Conservation (phyloP, 1,140 invertebrate genomes). For the Geopemphigus sp. region DNA sequence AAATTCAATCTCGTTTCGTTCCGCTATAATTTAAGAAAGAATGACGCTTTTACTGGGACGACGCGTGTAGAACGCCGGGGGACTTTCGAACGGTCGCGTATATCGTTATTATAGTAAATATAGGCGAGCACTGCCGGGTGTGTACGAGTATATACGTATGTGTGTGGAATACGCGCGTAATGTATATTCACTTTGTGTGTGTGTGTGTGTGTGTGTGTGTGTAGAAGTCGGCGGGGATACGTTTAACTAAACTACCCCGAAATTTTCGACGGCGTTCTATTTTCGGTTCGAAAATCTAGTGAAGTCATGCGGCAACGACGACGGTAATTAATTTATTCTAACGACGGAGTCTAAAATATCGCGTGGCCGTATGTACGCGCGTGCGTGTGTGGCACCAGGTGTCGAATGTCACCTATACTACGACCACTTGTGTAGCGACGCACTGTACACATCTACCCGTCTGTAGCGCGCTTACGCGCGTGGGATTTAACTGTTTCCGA, state of each 20-base stretch:
- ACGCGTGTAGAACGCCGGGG: not conserved
- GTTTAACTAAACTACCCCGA: not conserved
- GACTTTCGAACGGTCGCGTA: not conserved
- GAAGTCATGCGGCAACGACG: not conserved
- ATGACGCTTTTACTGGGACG: not conserved
- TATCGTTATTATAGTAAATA: not conserved
- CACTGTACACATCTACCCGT: not conserved
- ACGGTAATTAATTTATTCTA: slow-evolving; percentile 11
- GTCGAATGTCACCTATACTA: slow-evolving; percentile 13
- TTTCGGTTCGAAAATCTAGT: slow-evolving; percentile 7
- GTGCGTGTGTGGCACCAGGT: not conserved
- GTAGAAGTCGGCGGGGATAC: not conserved
- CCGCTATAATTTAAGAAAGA: not conserved
- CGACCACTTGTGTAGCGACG: not conserved
- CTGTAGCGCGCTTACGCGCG: not conserved
- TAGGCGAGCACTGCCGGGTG: too few species aligned
- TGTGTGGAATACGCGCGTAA: not conserved
- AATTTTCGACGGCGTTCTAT: not conserved
- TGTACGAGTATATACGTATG: not conserved
- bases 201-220: too few species aligned
- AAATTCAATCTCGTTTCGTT: not conserved
- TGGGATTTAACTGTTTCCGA: slow-evolving; percentile 24
- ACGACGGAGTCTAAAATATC: slow-evolving; percentile 3
- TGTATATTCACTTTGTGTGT: too few species aligned
- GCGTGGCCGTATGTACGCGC: not conserved